Evolutionary conservation across 2,113 vertebrate species (phyloP).

Genomic region (Tyrannus savana): DNA sequence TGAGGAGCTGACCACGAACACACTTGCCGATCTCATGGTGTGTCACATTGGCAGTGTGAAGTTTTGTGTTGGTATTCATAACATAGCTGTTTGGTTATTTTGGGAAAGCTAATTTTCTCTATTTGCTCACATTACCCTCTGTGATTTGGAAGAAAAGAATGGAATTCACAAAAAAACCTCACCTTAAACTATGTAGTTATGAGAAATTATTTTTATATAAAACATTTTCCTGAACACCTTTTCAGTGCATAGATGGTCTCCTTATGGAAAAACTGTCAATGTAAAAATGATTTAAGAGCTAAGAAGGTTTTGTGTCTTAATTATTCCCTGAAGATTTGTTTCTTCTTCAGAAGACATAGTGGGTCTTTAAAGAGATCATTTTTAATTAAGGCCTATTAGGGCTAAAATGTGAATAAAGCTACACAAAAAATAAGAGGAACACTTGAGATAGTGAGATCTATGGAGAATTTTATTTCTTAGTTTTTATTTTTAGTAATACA

Average conservation of each 20-base stretch:
- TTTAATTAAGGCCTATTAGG: neutral
- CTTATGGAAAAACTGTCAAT: neutral
- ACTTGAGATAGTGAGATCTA: neutral
- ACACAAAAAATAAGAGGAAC: neutral
- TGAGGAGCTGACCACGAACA: neutral
- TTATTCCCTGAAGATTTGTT: neutral
- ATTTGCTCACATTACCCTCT: neutral
- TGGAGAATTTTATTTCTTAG: neutral
- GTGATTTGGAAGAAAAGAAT: neutral
- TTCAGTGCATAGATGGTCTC: neutral
- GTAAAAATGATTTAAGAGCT: neutral
- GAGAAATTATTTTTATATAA: neutral
- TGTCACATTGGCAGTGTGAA: neutral
- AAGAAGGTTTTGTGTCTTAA: neutral
- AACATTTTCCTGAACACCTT: neutral
- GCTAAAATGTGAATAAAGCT: neutral
- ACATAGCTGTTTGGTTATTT: neutral
- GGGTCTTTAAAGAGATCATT: neutral
- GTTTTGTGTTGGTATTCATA: neutral
- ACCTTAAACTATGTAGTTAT: neutral
- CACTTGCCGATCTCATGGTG: neutral
- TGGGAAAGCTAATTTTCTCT: neutral
- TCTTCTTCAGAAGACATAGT: neutral
- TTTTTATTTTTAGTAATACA: neutral
- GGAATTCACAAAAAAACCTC: fast-evolving